Conservation (phyloP, 1,140 invertebrate genomes). For the Aphelinus atriplicis region DNA sequence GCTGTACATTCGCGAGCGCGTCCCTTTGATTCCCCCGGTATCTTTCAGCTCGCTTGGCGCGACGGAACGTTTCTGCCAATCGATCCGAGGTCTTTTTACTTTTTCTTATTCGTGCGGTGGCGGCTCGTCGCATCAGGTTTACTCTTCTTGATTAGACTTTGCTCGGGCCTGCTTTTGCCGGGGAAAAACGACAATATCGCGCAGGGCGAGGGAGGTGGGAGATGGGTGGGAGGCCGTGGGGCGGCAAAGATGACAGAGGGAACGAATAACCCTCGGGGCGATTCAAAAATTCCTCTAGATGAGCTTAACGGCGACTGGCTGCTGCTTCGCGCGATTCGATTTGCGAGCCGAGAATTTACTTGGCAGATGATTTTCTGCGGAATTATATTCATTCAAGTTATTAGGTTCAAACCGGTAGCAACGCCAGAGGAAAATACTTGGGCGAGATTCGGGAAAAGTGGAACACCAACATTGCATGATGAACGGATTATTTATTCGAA, state of each 20-base stretch:
- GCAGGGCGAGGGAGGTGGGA: not conserved
- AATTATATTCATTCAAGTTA: too few relatives aligned
- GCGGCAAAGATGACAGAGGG: not conserved
- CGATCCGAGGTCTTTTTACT: slow-evolving; percentile 45
- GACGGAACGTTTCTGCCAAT: slow-evolving; percentile 57
- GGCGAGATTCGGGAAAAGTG: too few relatives aligned
- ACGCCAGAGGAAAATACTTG: too few relatives aligned
- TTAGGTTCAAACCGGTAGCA: too few relatives aligned
- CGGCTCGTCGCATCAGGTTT: slow-evolving; percentile 59
- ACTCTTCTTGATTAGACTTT: slow-evolving; percentile 66
- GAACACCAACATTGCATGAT: too few relatives aligned
- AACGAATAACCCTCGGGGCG: slow-evolving; percentile 11
- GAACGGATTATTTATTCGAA: too few relatives aligned
- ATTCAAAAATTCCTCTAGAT: slow-evolving; percentile 14
- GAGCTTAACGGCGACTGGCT: slow-evolving; percentile 9
- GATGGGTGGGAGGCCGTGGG: not conserved
- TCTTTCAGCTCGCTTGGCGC: slow-evolving; percentile 49
- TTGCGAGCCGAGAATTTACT: too few relatives aligned
- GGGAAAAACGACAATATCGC: slow-evolving; percentile 40
- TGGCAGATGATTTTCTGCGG: too few relatives aligned
- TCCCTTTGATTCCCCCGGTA: slow-evolving; percentile 37
- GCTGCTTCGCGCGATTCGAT: slow-evolving; percentile 1
- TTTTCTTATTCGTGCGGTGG: slow-evolving; percentile 33
- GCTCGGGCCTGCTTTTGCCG: slow-evolving; percentile 39
- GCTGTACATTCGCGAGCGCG: slow-evolving; percentile 9